Percentiles rank a stretch among this genome's conserved stretches.
phyloP scores from a whole-genome alignment of 1,140 invertebrate species.

The Myzus persicae region DNA sequence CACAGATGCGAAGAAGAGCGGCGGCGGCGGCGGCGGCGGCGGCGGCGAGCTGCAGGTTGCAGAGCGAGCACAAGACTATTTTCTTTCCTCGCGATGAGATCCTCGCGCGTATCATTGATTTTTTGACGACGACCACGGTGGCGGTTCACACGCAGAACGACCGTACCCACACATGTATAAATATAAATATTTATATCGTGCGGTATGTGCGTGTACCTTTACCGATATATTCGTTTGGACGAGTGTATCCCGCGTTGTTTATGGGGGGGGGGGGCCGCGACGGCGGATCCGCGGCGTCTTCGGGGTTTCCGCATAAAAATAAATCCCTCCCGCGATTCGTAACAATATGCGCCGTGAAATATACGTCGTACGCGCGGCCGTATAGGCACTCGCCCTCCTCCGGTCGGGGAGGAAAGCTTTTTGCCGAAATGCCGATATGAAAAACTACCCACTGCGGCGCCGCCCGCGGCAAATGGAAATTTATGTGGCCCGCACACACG shows the following conservation, averaged over 20 bases:
- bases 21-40: too few species aligned
- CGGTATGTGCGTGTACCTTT: too few species aligned
- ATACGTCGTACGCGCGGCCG: background rate
- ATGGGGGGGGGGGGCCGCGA: background rate
- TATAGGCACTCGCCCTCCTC: too few species aligned
- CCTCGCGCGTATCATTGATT: background rate
- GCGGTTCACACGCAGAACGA: background rate
- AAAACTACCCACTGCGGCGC: slow-evolving; percentile 44
- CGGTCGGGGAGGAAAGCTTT: slow-evolving; percentile 31
- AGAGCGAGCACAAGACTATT: too few species aligned
- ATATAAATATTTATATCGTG: background rate
- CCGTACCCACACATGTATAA: background rate
- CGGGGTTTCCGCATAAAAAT: slow-evolving; percentile 47
- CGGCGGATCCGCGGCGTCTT: slow-evolving; percentile 11
- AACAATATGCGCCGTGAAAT: slow-evolving; percentile 36
- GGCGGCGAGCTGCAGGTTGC: too few species aligned
- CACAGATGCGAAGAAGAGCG: too few species aligned
- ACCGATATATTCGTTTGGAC: too few species aligned
- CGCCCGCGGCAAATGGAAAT: slow-evolving; percentile 18
- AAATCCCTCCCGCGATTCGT: slow-evolving; percentile 47
- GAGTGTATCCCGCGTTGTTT: slow-evolving; percentile 44
- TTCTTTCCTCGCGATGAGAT: background rate
- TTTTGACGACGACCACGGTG: background rate
- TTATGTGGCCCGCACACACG: background rate
- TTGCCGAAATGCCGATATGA: slow-evolving; percentile 48